phyloP scores from a whole-genome alignment of 2,113 vertebrate species.

The zebrafish (Danio rerio) region DNA sequence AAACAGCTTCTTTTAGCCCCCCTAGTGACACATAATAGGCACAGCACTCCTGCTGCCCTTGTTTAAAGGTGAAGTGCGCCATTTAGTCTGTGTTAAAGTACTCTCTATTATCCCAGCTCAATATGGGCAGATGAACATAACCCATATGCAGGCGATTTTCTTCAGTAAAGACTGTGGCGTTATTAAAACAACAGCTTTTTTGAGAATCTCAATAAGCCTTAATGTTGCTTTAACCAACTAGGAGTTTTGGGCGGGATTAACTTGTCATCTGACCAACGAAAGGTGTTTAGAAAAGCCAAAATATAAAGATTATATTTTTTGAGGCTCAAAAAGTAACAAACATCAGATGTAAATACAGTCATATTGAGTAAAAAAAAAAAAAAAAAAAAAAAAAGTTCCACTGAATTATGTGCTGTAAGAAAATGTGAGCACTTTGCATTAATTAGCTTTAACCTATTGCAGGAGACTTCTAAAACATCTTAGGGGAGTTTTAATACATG shows the following conservation, averaged over 20 bases:
- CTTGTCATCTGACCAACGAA: no score
- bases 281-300: no score
- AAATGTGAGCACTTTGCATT: no score
- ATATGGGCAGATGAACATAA: background rate
- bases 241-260: background rate
- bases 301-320: no score
- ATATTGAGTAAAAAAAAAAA: no score
- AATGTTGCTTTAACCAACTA: background rate
- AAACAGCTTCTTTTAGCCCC: background rate
- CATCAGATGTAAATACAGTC: no score
- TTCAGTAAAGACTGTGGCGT: background rate
- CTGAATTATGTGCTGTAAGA: no score
- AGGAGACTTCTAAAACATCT: no score
- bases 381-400: no score
- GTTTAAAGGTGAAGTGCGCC: constrained; percentile 23
- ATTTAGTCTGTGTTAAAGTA: background rate
- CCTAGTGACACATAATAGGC: background rate
- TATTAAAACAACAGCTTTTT: background rate
- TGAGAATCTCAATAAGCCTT: background rate
- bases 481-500: no score
- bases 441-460: no score
- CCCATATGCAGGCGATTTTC: background rate
- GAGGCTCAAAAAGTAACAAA: no score
- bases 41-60: background rate
- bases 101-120: background rate